Base-by-base conservation (phyloP, 2,888 invertebrate species). In the Hirtodrosophila alboralis region DNA sequence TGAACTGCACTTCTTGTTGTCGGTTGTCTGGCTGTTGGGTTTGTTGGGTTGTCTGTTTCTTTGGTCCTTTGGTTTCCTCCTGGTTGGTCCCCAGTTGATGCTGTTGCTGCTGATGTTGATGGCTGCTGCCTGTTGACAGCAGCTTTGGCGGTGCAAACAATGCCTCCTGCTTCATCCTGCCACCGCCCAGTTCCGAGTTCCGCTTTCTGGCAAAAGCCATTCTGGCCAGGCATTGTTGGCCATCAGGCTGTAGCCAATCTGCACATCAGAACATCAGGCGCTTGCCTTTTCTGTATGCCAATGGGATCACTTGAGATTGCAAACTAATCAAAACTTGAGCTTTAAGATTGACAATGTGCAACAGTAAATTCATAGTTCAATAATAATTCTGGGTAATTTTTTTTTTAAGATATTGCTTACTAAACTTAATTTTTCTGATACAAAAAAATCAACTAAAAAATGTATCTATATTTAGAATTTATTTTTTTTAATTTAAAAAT, bases 121-220 rank as follows among this genome's bases (percentile, higher is more conserved):
- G 65, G 52, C 41, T 72, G 52, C 41, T 72, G 69, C 62, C 62
- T 69, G 71, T 75, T 72, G 72, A 62, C 72, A 62, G 62, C 54
- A 33, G 61, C 69, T 70, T n/a, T 62, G 47, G 43, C 51, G 58
- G 37, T 53, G 63, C 56, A 68, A 73, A 70, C 73, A 72, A 68
- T 49, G 38, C 30, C 9, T n/a, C 21, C 6, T 7, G n/a, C 18
- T 36, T 8, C 28, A 18, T 8, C 1, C 26, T n/a, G 8, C 13
- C 0, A 14, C 23, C 28, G 10, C 10, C n/a, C 6, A 3, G 4
- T n/a, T n/a, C n/a, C 30, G 12, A 12, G 23, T 27, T 2, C 13
- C 10, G 3, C 10, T 33, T 13, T 1, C 7, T n/a, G 21, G 27
- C 23, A 6, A 23, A 23, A 6, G 26, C 27, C 40, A 14, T 18